A percentile compares a stretch with the other conserved stretches of the same genome.
Evolutionary conservation across 2,113 vertebrate genomes (phyloP).

Genomic region (Cebidichthys violaceus): DNA sequence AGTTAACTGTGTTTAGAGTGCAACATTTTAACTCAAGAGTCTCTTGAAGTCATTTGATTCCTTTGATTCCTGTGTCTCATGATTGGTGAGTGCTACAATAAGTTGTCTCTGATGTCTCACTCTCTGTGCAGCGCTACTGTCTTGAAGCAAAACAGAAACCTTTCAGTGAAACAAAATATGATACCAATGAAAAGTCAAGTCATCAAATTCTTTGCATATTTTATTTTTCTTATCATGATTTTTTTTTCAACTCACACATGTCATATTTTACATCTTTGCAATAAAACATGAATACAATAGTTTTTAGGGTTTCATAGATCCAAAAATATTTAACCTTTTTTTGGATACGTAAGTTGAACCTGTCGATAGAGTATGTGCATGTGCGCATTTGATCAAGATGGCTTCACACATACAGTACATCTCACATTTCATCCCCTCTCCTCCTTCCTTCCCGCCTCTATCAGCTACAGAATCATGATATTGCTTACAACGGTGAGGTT

Average conservation of each 20-base stretch:
- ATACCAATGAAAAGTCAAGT: conserved; percentile 80
- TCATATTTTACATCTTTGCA: conserved; percentile 99
- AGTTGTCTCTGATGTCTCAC: not conserved
- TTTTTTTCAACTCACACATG: conserved; percentile 97
- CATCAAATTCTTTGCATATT: conserved; percentile 99
- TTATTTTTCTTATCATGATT: conserved; percentile 92
- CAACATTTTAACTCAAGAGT: not conserved
- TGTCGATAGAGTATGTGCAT: conserved; percentile 79
- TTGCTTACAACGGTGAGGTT: conserved; percentile 97
- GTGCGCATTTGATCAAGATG: conserved; percentile 87
- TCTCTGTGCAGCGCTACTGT: not conserved
- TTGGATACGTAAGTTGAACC: conserved; percentile 81
- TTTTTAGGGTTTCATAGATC: conserved; percentile 98
- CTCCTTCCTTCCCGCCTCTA: conserved; percentile 70
- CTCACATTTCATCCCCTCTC: conserved; percentile 68
- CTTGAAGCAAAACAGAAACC: not conserved
- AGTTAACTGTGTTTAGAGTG: not conserved
- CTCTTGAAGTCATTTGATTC: not conserved
- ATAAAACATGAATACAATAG: conserved; percentile 99
- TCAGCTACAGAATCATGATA: conserved; percentile 97
- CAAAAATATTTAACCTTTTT: conserved; percentile 96
- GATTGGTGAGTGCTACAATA: not conserved
- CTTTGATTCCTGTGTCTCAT: not conserved
- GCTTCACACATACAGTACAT: conserved; percentile 83
- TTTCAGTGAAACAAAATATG: not conserved